Evolutionary conservation across 2,888 invertebrate genomes (phyloP).

Genomic region (Platyscelio sp.): DNA sequence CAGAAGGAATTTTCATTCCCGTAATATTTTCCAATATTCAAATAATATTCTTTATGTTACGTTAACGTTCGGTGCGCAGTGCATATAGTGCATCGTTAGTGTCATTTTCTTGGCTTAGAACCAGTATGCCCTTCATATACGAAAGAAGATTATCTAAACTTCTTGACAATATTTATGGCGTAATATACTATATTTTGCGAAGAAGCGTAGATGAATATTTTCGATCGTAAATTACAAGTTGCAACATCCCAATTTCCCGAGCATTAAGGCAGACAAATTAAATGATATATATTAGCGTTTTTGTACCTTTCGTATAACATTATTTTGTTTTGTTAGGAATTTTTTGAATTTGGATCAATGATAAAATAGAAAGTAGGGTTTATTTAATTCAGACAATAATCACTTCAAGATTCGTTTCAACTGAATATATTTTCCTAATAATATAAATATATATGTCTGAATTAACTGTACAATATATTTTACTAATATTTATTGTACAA

Average conservation of each 20-base stretch:
- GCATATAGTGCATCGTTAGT: slow-evolving; percentile 30
- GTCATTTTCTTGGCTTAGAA: slow-evolving; percentile 53
- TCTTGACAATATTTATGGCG: slow-evolving; percentile 38
- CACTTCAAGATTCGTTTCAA: too few species aligned
- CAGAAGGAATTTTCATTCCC: slow-evolving; percentile 9
- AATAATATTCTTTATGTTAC: slow-evolving; percentile 45
- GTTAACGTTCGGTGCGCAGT: neutral
- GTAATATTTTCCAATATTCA: slow-evolving; percentile 40
- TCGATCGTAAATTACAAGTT: neutral
- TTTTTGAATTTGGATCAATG: too few species aligned
- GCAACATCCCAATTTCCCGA: slow-evolving; percentile 17
- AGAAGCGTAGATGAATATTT: slow-evolving; percentile 13
- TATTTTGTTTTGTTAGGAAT: neutral
- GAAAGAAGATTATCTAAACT: slow-evolving; percentile 41
- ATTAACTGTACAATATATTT: slow-evolving; percentile 12
- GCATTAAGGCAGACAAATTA: slow-evolving; percentile 4
- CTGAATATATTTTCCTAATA: too few species aligned
- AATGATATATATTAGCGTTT: slow-evolving; percentile 18
- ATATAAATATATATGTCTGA: too few species aligned
- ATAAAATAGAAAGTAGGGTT: too few species aligned
- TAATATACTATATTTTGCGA: slow-evolving; percentile 15
- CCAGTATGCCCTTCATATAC: slow-evolving; percentile 10
- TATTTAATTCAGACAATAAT: too few species aligned
- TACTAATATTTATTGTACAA: too few species aligned
- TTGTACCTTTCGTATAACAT: neutral